Base-by-base conservation (phyloP, 2,113 vertebrate genomes). In the Cyprinodon variegatus region DNA sequence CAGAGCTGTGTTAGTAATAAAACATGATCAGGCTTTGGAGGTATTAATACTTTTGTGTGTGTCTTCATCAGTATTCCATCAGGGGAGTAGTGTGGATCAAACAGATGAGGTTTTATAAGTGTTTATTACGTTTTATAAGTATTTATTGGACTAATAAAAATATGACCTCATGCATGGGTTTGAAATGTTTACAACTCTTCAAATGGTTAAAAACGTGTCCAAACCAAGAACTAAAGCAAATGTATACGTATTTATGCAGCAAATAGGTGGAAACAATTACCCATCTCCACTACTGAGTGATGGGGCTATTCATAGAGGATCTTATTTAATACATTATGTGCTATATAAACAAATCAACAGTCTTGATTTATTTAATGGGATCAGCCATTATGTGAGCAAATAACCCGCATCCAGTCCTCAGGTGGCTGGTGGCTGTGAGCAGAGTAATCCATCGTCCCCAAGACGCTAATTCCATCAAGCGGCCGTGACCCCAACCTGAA, bases 381-480 rank as follows among this genome's bases (percentile, higher is more conserved):
- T 46, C 36, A 39, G 64, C 38, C 72, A 61, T 76, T 73, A 77
- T 78, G 74, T 40, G 75, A 88, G 78, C 79, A 64, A 38, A 73
- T 80, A 79, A 61, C 41, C 81, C 22, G 39, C 65, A 43, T 61
- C 45, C 70, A 40, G 66, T 48, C 69, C 40, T 41, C 22, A 6
- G 2, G 62, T 46, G 40, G 40, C 59, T 74, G 81, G 65, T 79
- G 77, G 63, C 20, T 29, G 65, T 62, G 72, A 75, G 36, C 68
- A 48, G 20, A 75, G 74, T 60, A 84, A 90, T 91, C 83, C 89
- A 86, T 90, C 62, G 78, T 83, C 67, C 77, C 70, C 61, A 36
- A 76, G 80, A 85, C 68, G 22, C 77, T 91, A 89, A 89, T 91
- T 87, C 80, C 75, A 87, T 80, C 82, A 67, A n/a, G 11, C 11